phyloP scores from a whole-genome alignment of 2,888 invertebrate species.

The Meiosimyza platycephala region DNA sequence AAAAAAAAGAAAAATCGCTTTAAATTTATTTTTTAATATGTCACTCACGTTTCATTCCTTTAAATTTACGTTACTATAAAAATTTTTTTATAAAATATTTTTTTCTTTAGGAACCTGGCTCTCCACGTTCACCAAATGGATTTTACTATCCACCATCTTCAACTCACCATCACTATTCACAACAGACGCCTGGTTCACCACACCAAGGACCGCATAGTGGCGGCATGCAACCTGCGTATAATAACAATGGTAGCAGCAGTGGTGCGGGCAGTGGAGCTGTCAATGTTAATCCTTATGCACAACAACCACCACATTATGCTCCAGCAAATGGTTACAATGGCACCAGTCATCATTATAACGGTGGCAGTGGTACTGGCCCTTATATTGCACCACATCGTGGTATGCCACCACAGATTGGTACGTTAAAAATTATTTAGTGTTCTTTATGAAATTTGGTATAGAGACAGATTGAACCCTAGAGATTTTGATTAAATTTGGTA shows the following conservation, averaged over 20 bases:
- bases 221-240: constrained; percentile 48
- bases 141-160: constrained; percentile 66
- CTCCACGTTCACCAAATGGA: constrained; percentile 67
- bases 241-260: constrained; percentile 54
- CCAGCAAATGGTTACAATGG: constrained; percentile 58
- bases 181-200: constrained; percentile 60
- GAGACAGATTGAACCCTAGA: no score
- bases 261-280: constrained; percentile 41
- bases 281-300: constrained; percentile 53
- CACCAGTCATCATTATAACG: constrained; percentile 63
- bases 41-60: not conserved
- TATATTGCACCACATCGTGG: constrained; percentile 66
- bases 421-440: constrained; percentile 24
- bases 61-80: not conserved
- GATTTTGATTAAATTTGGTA: no score
- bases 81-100: not conserved
- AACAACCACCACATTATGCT: constrained; percentile 56
- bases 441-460: no score
- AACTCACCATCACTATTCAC: constrained; percentile 64
- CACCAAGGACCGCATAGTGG: constrained; percentile 53
- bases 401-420: constrained; percentile 66
- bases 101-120: constrained; percentile 61
- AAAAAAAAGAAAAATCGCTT: not conserved
- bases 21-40: not conserved
- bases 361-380: constrained; percentile 63